A percentile compares a stretch with the other conserved stretches of the same genome.
Conservation (phyloP, 1,140 invertebrate genomes). For the Heliconius nattereri region DNA sequence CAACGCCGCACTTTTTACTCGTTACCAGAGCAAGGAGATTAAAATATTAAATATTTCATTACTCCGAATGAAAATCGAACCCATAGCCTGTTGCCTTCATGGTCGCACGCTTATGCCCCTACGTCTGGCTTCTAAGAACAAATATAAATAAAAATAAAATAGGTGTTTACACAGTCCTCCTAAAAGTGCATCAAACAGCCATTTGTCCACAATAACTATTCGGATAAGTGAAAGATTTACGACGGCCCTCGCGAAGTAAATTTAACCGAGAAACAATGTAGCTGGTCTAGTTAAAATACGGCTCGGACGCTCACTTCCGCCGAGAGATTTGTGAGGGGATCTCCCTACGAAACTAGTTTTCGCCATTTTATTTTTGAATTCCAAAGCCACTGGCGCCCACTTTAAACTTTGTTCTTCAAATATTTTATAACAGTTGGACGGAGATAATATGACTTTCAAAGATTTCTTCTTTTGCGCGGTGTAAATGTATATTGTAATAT, state of each 20-base stretch:
- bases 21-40: too few species aligned
- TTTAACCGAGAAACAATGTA: constrained; percentile 13
- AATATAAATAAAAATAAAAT: neutral
- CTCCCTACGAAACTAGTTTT: constrained; percentile 8
- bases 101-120: too few species aligned
- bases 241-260: neutral
- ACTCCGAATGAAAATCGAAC: too few species aligned
- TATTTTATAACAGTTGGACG: neutral
- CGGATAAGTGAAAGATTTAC: constrained; percentile 11
- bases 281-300: constrained; percentile 14
- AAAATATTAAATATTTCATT: too few species aligned
- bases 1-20: too few species aligned
- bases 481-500: too few species aligned
- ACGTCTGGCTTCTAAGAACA: too few species aligned
- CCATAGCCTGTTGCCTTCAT: too few species aligned
- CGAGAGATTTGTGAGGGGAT: constrained; percentile 7
- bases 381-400: neutral
- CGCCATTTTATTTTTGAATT: constrained; percentile 4
- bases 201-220: neutral
- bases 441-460: neutral
- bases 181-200: constrained; percentile 1
- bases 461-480: too few species aligned
- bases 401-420: neutral
- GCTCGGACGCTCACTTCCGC: constrained; percentile 6
- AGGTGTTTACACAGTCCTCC: neutral